These are phyloP conservation scores for Notolabrus celidotus DNA, from an alignment of 2,797 vertebrate species.

Conservation along the genomic window DNA sequence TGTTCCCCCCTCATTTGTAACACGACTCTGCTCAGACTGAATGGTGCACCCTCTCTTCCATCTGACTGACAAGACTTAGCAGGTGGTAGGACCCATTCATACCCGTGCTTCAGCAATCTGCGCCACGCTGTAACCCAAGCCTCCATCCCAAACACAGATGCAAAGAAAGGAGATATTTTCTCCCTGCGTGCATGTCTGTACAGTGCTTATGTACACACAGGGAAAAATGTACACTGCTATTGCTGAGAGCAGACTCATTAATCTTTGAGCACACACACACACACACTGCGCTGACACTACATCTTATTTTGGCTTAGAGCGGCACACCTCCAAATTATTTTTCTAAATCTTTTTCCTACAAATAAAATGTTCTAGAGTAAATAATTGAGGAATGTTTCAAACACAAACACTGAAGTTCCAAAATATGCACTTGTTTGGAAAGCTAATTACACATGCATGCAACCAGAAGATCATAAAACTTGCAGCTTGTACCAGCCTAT, in stretches of 20 bases:
- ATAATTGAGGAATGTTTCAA: slow-evolving; percentile 14
- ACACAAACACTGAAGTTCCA: slow-evolving; percentile 24
- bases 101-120: slow-evolving; percentile 65
- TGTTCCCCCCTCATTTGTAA: slow-evolving; percentile 74
- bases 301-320: slow-evolving; percentile 10
- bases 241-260: slow-evolving; percentile 13
- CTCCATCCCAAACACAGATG: slow-evolving; percentile 74
- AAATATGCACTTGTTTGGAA: slow-evolving; percentile 4
- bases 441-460: slow-evolving; percentile 13
- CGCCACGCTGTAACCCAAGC: slow-evolving; percentile 76
- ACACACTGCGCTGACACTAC: slow-evolving; percentile 8
- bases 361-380: slow-evolving; percentile 19
- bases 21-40: slow-evolving; percentile 67
- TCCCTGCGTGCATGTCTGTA: slow-evolving; percentile 33
- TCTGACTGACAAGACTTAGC: slow-evolving; percentile 79
- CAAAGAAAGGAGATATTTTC: slow-evolving; percentile 58
- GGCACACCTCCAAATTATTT: slow-evolving; percentile 7
- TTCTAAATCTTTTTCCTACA: slow-evolving; percentile 13
- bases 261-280: slow-evolving; percentile 44
- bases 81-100: slow-evolving; percentile 80
- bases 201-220: slow-evolving; percentile 57
- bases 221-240: slow-evolving; percentile 40
- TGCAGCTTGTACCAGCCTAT: neutral
- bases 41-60: slow-evolving; percentile 61
- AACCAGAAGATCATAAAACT: slow-evolving; percentile 24